Conservation (phyloP, 2,113 vertebrate species). For the Sylvia atricapilla region DNA sequence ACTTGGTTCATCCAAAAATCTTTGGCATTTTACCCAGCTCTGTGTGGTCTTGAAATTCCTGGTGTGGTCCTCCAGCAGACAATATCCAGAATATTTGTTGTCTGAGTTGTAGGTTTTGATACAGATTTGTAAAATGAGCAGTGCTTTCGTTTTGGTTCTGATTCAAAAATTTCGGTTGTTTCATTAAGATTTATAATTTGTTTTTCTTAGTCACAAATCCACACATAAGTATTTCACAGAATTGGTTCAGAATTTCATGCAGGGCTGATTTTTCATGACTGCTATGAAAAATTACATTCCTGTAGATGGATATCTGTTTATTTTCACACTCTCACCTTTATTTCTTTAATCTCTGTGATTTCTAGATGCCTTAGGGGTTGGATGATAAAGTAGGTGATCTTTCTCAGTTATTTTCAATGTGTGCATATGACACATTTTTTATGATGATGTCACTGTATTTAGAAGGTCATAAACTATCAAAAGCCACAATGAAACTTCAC, state of each 20-base stretch:
- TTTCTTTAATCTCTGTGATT: conserved; percentile 26
- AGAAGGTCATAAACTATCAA: conserved; percentile 46
- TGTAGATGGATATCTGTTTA: conserved; percentile 15
- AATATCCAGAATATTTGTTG: background rate
- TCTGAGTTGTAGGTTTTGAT: background rate
- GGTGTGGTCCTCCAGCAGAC: background rate
- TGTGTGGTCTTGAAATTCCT: background rate
- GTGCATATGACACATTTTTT: background rate
- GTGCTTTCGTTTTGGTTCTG: background rate
- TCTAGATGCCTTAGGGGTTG: conserved; percentile 10
- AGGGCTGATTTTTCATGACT: conserved; percentile 26
- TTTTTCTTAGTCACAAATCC: background rate
- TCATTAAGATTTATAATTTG: conserved; percentile 18
- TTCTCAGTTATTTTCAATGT: conserved; percentile 42
- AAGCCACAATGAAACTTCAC: background rate
- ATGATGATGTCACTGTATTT: conserved; percentile 52
- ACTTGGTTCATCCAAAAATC: background rate
- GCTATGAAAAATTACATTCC: conserved; percentile 15
- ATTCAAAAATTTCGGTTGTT: background rate
- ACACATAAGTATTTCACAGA: background rate
- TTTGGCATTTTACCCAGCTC: background rate
- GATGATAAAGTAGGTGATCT: conserved; percentile 23
- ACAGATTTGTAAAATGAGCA: background rate
- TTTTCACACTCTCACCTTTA: background rate
- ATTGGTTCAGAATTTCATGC: background rate